These are phyloP conservation scores for Spilogale gracilis DNA, from an alignment of 2,113 vertebrate genomes.

Conservation along the genomic window DNA sequence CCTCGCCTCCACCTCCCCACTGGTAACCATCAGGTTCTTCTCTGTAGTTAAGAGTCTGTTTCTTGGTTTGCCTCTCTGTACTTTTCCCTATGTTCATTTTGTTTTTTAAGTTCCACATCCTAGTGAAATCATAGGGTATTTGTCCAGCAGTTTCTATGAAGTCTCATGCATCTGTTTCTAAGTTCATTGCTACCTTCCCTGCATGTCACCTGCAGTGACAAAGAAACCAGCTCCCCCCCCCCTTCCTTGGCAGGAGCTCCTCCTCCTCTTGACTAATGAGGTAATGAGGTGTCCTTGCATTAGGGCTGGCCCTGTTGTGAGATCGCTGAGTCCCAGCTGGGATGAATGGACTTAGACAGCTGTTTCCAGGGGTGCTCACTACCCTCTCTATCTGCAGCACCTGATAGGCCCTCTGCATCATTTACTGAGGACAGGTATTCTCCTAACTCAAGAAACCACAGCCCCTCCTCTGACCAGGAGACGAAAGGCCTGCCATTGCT, in stretches of 20 bases:
- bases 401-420: accelerated
- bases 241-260: not conserved
- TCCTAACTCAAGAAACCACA: not conserved
- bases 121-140: not conserved
- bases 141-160: not conserved
- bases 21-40: not conserved
- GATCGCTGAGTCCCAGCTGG: too few relatives aligned
- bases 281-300: not conserved
- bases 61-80: not conserved
- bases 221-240: not conserved
- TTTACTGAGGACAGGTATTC: not conserved
- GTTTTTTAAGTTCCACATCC: not conserved
- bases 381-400: not conserved
- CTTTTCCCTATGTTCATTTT: not conserved
- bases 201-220: not conserved
- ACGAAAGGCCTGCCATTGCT: not conserved
- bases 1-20: not conserved
- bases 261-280: not conserved
- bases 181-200: not conserved
- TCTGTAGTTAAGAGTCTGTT: not conserved
- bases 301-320: not conserved
- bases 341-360: not conserved
- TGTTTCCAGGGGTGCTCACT: not conserved
- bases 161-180: not conserved
- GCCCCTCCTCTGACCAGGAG: not conserved